phyloP scores from a whole-genome alignment of 1,140 invertebrate genomes.

The Drosophila subpulchrella region DNA sequence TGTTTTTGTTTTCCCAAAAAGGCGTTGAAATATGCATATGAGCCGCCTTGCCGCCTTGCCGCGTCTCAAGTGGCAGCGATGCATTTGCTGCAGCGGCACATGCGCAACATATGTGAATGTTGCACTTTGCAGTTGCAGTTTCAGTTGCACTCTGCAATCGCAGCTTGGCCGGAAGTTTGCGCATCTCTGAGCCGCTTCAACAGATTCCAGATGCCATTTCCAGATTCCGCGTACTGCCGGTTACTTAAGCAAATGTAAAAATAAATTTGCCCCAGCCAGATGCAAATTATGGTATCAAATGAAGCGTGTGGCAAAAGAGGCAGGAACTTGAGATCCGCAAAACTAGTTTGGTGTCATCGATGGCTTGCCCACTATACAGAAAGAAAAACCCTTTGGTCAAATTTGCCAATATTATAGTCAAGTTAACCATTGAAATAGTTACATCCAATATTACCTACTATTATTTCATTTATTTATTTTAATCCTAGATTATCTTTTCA shows the following conservation, averaged over 20 bases:
- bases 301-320: conserved; percentile 23
- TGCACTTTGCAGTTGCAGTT: conserved; percentile 12
- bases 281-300: conserved; percentile 41
- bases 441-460: too few species aligned
- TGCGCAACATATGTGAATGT: conserved; percentile 59
- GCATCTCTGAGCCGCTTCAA: conserved; percentile 32
- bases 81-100: conserved; percentile 43
- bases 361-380: conserved; percentile 15
- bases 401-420: too few species aligned
- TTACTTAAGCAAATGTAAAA: conserved; percentile 41
- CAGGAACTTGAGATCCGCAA: conserved; percentile 5
- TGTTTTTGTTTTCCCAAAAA: conserved; percentile 41
- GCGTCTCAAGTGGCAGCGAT: conserved; percentile 48
- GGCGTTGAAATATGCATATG: conserved; percentile 63
- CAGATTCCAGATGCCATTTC: conserved; percentile 27
- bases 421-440: too few species aligned
- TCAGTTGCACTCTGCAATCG: conserved; percentile 17
- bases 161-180: conserved; percentile 57
- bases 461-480: too few species aligned
- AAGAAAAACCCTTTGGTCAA: too few species aligned
- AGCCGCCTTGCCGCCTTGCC: conserved; percentile 20
- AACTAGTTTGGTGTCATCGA: conserved; percentile 26
- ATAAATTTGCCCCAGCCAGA: conserved; percentile 31
- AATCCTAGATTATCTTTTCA: too few species aligned
- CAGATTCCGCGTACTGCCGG: conserved; percentile 12